Conservation (phyloP, 2,113 vertebrate genomes). For the Zosterops borbonicus region DNA sequence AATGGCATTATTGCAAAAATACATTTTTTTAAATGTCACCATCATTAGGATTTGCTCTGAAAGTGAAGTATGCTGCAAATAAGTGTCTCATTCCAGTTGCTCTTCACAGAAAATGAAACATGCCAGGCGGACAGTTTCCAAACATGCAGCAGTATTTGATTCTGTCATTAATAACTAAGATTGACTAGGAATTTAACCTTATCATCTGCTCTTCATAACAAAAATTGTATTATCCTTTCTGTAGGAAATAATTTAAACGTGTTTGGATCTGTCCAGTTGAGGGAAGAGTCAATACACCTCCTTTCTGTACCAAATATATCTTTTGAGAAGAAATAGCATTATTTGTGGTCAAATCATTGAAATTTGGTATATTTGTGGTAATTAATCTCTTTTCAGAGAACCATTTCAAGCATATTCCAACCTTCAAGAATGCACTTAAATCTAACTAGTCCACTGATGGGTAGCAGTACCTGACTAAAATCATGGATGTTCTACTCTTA, state of each 20-base stretch:
- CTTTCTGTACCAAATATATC: neutral
- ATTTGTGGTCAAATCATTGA: neutral
- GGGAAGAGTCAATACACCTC: neutral
- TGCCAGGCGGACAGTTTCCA: neutral
- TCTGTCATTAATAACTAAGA: conserved; percentile 10
- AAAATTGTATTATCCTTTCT: neutral
- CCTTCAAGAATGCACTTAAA: neutral
- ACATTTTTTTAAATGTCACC: neutral
- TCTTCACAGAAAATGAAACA: neutral
- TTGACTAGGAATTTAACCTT: neutral
- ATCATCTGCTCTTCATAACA: neutral
- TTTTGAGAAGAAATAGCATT: neutral
- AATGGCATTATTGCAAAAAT: neutral
- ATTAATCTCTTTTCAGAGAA: neutral
- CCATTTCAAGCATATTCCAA: neutral
- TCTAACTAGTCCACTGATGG: neutral
- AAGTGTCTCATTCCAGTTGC: neutral
- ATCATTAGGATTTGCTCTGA: neutral
- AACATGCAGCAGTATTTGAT: neutral
- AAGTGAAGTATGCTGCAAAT: conserved; percentile 3
- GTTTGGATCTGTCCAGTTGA: neutral
- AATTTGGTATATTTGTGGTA: neutral
- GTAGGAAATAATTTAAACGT: conserved; percentile 1
- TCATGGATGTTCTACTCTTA: neutral
- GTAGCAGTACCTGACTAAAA: neutral